phyloP scores from a whole-genome alignment of 2,113 vertebrate genomes.

The Okapia johnstoni region DNA sequence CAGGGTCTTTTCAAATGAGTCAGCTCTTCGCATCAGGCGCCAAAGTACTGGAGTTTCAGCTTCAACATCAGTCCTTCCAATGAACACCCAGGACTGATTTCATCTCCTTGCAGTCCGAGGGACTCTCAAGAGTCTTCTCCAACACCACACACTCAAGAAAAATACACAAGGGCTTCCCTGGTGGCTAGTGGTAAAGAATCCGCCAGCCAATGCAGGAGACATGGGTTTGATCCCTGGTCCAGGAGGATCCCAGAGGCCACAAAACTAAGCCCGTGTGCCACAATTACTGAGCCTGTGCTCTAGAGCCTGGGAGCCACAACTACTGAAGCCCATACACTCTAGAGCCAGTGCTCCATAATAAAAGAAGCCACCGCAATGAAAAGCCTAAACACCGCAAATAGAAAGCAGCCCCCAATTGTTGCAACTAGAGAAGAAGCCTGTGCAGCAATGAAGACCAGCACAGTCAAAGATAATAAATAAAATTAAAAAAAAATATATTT shows the following conservation, averaged over 20 bases:
- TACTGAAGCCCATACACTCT: neutral
- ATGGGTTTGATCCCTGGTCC: neutral
- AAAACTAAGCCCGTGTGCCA: neutral
- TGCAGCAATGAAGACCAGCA: neutral
- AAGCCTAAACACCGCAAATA: neutral
- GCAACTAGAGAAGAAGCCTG: neutral
- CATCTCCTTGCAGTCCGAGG: no score
- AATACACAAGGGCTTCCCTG: neutral
- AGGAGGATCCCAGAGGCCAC: neutral
- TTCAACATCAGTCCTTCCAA: no score
- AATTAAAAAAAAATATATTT: neutral
- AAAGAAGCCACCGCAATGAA: neutral
- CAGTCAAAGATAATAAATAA: neutral
- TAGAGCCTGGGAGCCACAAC: neutral
- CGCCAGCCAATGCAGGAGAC: neutral
- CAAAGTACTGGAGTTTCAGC: no score
- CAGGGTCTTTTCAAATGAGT: no score
- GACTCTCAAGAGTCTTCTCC: no score
- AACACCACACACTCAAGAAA: neutral
- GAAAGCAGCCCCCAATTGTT: neutral
- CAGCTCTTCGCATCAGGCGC: no score
- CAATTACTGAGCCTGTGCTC: neutral
- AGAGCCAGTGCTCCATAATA: neutral
- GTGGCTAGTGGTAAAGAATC: neutral
- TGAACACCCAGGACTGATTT: no score